Evolutionary conservation across 2,113 vertebrate species (phyloP), one percentile per base, ranked within the genome.

Genomic region (Neogale vison): DNA sequence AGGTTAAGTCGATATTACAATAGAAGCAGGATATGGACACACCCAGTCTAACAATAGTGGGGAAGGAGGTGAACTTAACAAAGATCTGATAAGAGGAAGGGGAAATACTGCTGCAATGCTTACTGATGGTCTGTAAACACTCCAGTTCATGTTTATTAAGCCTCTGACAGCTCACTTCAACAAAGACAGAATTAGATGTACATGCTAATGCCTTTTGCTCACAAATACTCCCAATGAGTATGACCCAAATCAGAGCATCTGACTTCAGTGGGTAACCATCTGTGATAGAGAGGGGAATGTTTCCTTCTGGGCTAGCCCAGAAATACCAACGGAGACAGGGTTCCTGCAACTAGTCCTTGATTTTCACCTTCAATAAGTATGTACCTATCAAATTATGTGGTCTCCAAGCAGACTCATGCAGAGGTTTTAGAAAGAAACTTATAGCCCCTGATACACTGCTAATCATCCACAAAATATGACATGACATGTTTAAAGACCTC

Each of bases 11-110:
- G 88, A 98, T 90, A 96, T 98, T 98, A 98, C 82, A 95, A 98
- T 98, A 98, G 89, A 96, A 98, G 55, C 94, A 93, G 94, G 95
- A 96, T 95, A 67, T 89, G n/a, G 84, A 76, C 85, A 95, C 98
- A 98, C 95, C 97, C 93, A 96, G 96, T 96, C 83, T 96, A 97
- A 98, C 98, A 98, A 98, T 98, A 96, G 97, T 81, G 84, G 77
- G 81, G 90, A 93, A 92, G 42, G 42, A 90, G 13, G 23, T 45
- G 14, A 87, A 39, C 96, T 95, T 90, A 97, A 97, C 89, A 97
- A 97, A 97, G 94, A 98, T 96, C 92, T 89, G 93, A 96, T 98
- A 98, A 97, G 97, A 97, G 97, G 92, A 65, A 98, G 83, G 45
- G 45, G 61, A 98, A 97, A 36, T 52, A 94, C 67, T 93, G 72